Evolutionary conservation across 2,113 vertebrate genomes (phyloP).

Genomic region (Sinosuthora webbiana): DNA sequence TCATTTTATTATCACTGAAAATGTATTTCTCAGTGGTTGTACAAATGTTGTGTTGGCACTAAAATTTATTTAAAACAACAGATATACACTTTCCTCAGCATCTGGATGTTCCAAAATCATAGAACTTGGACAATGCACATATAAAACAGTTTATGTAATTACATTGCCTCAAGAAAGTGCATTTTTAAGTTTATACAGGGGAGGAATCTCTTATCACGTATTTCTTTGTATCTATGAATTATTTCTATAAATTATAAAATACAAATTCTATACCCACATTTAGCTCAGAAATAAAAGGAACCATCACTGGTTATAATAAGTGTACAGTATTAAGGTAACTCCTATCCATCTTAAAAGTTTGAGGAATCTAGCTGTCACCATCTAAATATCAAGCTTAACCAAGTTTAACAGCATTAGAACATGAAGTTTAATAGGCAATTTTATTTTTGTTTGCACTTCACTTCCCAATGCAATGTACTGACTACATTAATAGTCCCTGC

Average conservation of each 20-base stretch:
- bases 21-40: not conserved
- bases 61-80: not conserved
- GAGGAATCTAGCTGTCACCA: slow-evolving; percentile 11
- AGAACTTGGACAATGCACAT: not conserved
- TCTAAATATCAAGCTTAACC: slow-evolving; percentile 22
- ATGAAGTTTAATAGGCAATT: slow-evolving; percentile 23
- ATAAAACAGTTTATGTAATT: not conserved
- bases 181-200: not conserved
- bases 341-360: not conserved
- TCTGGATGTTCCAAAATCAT: not conserved
- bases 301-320: not conserved
- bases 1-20: not conserved
- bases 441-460: slow-evolving; percentile 21
- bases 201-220: not conserved
- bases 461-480: not conserved
- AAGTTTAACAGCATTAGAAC: slow-evolving; percentile 21
- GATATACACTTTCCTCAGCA: not conserved
- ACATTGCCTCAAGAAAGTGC: not conserved
- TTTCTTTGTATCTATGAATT: not conserved
- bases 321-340: not conserved
- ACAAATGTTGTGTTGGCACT: not conserved
- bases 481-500: not conserved
- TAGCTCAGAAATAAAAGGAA: not conserved
- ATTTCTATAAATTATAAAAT: not conserved
- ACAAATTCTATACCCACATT: not conserved